Percentiles rank a stretch among this genome's conserved stretches.
Conservation (phyloP, 1,140 invertebrate species). For the Macrosteles quadrilineatus region DNA sequence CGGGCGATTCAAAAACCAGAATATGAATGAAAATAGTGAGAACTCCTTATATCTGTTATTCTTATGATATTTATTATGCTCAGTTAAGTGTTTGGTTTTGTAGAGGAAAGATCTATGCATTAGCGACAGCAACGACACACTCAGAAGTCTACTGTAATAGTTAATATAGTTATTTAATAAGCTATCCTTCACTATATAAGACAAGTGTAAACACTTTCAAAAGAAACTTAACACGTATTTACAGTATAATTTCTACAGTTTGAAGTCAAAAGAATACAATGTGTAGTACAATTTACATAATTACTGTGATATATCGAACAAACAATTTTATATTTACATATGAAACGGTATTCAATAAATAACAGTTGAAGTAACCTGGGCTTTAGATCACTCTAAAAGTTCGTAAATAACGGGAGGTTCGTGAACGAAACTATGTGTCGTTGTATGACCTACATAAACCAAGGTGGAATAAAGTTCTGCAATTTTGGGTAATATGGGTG, state of each 20-base stretch:
- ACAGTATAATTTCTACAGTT: slow-evolving; percentile 1
- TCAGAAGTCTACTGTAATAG: slow-evolving; percentile 17
- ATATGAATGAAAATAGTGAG: too few relatives aligned
- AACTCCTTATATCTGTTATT: too few relatives aligned
- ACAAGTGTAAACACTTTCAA: slow-evolving; percentile 12
- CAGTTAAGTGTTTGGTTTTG: too few relatives aligned
- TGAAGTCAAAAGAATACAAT: slow-evolving; percentile 1
- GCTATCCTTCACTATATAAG: slow-evolving; percentile 11
- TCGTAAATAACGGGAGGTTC: not conserved
- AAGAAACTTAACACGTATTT: slow-evolving; percentile 9
- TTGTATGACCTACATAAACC: slow-evolving; percentile 5
- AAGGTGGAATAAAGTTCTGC: not conserved
- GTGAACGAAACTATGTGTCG: not conserved
- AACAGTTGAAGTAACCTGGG: not conserved
- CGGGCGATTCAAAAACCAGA: too few relatives aligned
- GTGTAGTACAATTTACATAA: slow-evolving; percentile 20
- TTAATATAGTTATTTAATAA: slow-evolving; percentile 13
- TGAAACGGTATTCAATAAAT: not conserved
- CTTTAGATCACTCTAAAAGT: not conserved
- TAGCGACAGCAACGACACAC: slow-evolving; percentile 11
- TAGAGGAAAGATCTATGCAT: slow-evolving; percentile 8
- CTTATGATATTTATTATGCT: too few relatives aligned
- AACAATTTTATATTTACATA: slow-evolving; percentile 21
- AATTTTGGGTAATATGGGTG: not conserved
- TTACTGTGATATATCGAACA: slow-evolving; percentile 9